These are phyloP conservation scores for Selenia dentaria DNA, from an alignment of 2,888 invertebrate species.

Conservation along the genomic window DNA sequence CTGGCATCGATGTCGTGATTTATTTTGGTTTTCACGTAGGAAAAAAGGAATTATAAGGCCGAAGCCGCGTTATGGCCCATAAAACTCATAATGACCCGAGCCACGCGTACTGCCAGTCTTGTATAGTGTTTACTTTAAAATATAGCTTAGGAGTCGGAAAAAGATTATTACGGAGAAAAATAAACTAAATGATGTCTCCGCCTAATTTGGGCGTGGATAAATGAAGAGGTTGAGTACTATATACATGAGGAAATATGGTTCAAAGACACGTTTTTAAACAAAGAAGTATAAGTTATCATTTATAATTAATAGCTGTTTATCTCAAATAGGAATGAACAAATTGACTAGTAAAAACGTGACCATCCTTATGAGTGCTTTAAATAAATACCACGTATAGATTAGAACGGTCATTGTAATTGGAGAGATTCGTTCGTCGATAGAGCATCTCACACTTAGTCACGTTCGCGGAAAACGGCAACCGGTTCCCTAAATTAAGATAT, in stretches of 20 bases:
- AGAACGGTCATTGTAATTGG: constrained; percentile 41
- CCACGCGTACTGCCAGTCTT: constrained; percentile 28
- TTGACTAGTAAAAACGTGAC: constrained; percentile 37
- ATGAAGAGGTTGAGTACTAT: too few species aligned
- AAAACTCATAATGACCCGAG: constrained; percentile 55
- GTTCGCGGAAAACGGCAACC: constrained; percentile 43
- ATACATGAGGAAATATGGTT: too few species aligned
- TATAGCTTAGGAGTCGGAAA: constrained; percentile 21
- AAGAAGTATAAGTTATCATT: too few species aligned
- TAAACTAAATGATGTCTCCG: constrained; percentile 9
- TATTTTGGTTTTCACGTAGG: constrained; percentile 63
- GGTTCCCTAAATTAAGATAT: constrained; percentile 44
- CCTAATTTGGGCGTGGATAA: too few species aligned
- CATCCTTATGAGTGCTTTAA: constrained; percentile 36
- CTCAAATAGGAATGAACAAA: constrained; percentile 25
- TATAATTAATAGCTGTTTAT: constrained; percentile 2
- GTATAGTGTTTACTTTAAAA: constrained; percentile 49
- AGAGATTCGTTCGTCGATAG: constrained; percentile 45
- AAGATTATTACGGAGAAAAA: constrained; percentile 9
- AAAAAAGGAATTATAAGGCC: constrained; percentile 63
- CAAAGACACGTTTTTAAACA: too few species aligned
- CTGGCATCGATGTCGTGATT: constrained; percentile 55
- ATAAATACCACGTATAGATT: constrained; percentile 38
- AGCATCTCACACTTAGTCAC: constrained; percentile 42
- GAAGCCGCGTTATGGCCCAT: constrained; percentile 60